Percentiles rank a stretch among this genome's conserved stretches.
phyloP scores from a whole-genome alignment of 2,113 vertebrate species.

The Chroicocephalus ridibundus region DNA sequence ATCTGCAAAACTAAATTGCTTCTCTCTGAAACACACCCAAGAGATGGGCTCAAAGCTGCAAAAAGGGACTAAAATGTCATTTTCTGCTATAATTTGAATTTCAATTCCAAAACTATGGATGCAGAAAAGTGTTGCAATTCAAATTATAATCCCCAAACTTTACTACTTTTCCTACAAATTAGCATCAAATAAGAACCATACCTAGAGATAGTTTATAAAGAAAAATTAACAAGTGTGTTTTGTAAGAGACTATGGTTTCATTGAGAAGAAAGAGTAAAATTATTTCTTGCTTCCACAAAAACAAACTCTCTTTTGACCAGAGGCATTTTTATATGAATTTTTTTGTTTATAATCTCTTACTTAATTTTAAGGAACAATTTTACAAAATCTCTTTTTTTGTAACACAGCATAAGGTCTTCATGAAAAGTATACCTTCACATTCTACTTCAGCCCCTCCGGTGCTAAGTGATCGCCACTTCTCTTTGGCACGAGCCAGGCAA shows the following conservation, averaged over 20 bases:
- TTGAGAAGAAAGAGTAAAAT: not conserved
- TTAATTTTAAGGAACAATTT: not conserved
- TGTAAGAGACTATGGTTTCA: not conserved
- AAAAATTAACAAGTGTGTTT: not conserved
- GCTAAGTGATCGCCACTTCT: constrained; percentile 84
- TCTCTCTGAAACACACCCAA: not conserved
- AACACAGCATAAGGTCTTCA: not conserved
- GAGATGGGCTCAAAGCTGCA: not conserved
- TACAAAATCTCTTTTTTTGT: not conserved
- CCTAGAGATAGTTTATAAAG: not conserved
- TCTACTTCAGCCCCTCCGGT: constrained; percentile 73
- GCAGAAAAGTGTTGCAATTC: not conserved
- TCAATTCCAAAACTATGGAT: not conserved
- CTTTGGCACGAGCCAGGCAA: constrained; percentile 90
- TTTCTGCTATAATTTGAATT: not conserved
- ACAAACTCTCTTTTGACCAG: not conserved
- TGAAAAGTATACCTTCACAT: constrained; percentile 75
- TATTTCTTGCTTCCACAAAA: not conserved
- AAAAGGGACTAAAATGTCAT: not conserved
- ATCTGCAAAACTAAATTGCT: not conserved
- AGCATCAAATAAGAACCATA: not conserved
- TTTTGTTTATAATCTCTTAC: not conserved
- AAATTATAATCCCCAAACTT: not conserved
- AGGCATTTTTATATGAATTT: not conserved
- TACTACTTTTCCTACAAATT: not conserved